Evolutionary conservation across 2,888 invertebrate genomes (phyloP).

Genomic region (Zaprionus lineosus): DNA sequence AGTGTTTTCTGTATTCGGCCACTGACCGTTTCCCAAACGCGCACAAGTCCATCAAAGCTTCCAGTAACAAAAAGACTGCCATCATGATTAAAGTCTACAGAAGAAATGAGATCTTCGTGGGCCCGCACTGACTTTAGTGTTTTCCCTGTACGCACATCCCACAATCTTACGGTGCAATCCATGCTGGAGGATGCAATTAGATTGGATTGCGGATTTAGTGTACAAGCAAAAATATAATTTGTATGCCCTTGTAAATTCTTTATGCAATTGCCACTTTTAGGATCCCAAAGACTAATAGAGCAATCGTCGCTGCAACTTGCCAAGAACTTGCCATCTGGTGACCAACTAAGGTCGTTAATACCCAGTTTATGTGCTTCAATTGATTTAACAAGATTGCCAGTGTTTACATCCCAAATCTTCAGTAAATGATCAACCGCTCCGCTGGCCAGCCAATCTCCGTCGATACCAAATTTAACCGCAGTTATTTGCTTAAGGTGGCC

Average conservation of each 20-base stretch:
- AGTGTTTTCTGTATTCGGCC: conserved; percentile 99
- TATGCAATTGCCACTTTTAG: conserved; percentile 96
- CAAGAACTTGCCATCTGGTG: conserved; percentile 94
- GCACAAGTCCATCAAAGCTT: conserved; percentile 99
- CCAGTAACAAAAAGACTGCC: conserved; percentile 99
- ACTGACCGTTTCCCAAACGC: conserved; percentile 99
- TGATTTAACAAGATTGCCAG: conserved; percentile 98
- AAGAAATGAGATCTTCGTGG: conserved; percentile 99
- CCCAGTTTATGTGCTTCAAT: conserved; percentile 98
- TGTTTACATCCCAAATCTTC: conserved; percentile 98
- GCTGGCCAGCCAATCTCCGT: conserved; percentile 98
- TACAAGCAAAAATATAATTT: conserved; percentile 99
- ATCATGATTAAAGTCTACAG: conserved; percentile 98
- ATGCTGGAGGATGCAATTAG: conserved; percentile 99
- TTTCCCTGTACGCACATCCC: conserved; percentile 99
- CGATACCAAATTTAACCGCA: conserved; percentile 98
- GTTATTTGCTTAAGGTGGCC: conserved; percentile 99
- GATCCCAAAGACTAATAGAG: conserved; percentile 93
- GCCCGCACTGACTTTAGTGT: conserved; percentile 98
- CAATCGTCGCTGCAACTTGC: conserved; percentile 98
- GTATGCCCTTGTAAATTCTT: conserved; percentile 98
- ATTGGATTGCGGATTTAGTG: conserved; percentile 99
- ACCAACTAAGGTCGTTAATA: conserved; percentile 99
- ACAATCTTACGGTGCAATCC: conserved; percentile 98
- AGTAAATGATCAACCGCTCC: conserved; percentile 98